Evolutionary conservation across 2,888 invertebrate genomes (phyloP).

Genomic region (Notocelia uddmanniana): DNA sequence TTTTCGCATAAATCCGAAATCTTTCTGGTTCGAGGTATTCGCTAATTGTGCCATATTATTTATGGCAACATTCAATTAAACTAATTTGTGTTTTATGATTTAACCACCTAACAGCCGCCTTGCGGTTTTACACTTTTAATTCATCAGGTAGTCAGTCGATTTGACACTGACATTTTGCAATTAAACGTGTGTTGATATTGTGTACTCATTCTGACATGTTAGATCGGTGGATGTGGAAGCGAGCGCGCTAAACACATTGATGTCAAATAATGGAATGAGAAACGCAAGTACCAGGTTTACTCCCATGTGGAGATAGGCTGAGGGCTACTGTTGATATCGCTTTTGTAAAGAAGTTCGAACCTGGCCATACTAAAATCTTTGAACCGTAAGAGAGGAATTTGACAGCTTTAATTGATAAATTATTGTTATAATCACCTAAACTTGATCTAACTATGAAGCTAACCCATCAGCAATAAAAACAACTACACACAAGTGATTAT

Average conservation of each 20-base stretch:
- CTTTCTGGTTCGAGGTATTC: conserved; percentile 30
- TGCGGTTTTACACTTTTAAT: conserved; percentile 25
- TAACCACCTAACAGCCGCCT: conserved; percentile 34
- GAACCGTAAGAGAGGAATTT: background rate
- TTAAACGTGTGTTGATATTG: background rate
- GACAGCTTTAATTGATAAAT: conserved; percentile 11
- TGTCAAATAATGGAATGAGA: background rate
- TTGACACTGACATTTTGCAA: background rate
- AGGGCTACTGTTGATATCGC: conserved; percentile 4
- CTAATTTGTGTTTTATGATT: conserved; percentile 41
- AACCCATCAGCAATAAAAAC: background rate
- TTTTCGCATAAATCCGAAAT: conserved; percentile 37
- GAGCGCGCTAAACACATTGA: background rate
- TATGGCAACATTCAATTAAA: conserved; percentile 43
- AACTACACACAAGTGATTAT: too few species aligned
- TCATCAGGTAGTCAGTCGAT: background rate
- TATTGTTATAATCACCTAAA: background rate
- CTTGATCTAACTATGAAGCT: background rate
- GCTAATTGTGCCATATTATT: conserved; percentile 43
- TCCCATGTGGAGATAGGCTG: background rate
- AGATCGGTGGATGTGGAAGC: background rate
- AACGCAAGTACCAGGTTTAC: background rate
- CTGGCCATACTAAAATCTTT: background rate
- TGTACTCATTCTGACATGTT: background rate
- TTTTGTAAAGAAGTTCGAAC: conserved; percentile 1